Evolutionary conservation across 2,888 invertebrate species (phyloP).

Genomic region (Trissonchulus latispiculum): DNA sequence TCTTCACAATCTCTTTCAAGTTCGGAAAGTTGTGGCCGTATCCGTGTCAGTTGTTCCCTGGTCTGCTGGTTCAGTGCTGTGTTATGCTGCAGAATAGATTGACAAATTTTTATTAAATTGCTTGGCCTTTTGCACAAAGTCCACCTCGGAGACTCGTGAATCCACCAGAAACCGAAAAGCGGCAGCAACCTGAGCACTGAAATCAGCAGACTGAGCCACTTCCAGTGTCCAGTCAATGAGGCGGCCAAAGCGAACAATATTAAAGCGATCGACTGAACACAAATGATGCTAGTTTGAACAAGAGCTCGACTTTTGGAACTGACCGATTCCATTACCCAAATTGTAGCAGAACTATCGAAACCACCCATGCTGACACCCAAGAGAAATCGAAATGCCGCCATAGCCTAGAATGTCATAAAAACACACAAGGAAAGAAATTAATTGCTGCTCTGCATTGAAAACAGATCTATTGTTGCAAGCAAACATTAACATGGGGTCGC

Average conservation of each 20-base stretch:
- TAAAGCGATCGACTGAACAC: slow-evolving; percentile 13
- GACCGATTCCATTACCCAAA: slow-evolving; percentile 14
- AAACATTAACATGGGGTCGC: no score
- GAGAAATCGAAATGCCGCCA: not conserved
- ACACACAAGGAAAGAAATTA: no score
- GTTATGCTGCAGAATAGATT: not conserved
- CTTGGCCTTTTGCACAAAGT: not conserved
- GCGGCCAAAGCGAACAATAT: slow-evolving; percentile 7
- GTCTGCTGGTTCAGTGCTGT: no score
- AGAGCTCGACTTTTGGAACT: not conserved
- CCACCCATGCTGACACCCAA: slow-evolving; percentile 9
- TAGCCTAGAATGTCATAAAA: no score
- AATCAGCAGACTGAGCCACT: not conserved
- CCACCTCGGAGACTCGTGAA: slow-evolving; percentile 12
- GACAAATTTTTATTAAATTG: not conserved
- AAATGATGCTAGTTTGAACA: not conserved
- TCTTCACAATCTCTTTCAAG: not conserved
- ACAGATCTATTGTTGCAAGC: no score
- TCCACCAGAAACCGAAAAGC: not conserved
- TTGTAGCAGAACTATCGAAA: not conserved
- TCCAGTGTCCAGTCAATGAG: slow-evolving; percentile 6
- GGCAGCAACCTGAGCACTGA: not conserved
- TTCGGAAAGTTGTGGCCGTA: not conserved
- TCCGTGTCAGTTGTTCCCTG: no score
- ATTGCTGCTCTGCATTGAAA: no score